Base-by-base conservation (phyloP, 2,797 vertebrate genomes). In the Sebastes vulpes region DNA sequence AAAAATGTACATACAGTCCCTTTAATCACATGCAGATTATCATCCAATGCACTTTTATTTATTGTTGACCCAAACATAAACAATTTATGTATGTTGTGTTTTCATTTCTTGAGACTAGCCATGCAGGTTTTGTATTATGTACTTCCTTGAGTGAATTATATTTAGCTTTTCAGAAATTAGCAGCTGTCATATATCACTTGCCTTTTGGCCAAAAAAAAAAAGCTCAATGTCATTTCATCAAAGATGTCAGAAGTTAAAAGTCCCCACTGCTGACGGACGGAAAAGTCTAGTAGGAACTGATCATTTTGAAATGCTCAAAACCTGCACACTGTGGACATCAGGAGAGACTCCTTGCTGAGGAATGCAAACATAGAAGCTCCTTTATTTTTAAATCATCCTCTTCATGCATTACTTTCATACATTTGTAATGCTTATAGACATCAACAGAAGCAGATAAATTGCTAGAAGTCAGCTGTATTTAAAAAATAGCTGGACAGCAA, bases 191-290 rank as follows among this genome's bases (percentile, higher is more conserved):
- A 57, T 23, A 46, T 59, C 4, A 29, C n/a, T 48, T 74, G 5
- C 26, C n/a, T 63, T 60, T 57, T n/a, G 9, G 18, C 6, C 11
- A 38, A 38, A 38, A 38, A 38, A 4, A 32, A 2, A 29, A 21
- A 75, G 1, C 0, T 68, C 16, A 48, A 66, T 81, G 20, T 42
- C 77, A 81, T 75, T 81, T 79, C 12, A 70, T 82, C 52, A 74
- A 10, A 77, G 29, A 16, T 72, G 52, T 79, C 28, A 57, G 42
- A 68, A 31, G 32, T 50, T 26, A 8, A 42, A 54, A 69, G 23
- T 53, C 12, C 2, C 31, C 20, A 29, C 28, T 35, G 50, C 53
- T 38, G 67, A 72, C 28, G 28, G 29, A 58, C 12, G 6, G 8
- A 66, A n/a, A 72, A 58, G 14, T 21, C 3, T 10, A 10, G 8